Conservation (phyloP, 2,797 vertebrate genomes). For the Phaenicophaeus curvirostris region DNA sequence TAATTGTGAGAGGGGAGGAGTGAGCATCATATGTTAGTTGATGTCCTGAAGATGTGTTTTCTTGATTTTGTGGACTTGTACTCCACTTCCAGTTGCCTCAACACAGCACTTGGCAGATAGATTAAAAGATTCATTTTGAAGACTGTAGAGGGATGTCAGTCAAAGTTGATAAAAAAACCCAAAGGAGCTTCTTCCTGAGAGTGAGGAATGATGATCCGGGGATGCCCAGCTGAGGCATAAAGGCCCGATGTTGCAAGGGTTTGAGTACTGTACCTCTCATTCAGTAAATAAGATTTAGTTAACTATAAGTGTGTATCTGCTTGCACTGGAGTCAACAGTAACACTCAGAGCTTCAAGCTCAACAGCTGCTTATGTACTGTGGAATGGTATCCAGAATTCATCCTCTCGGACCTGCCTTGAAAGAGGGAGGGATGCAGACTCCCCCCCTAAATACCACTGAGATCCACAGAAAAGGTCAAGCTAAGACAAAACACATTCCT, state of each 20-base stretch:
- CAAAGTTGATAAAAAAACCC: not conserved
- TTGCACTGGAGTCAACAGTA: not conserved
- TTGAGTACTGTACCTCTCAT: not conserved
- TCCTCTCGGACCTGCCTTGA: not conserved
- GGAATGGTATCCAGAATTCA: not conserved
- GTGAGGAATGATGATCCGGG: not conserved
- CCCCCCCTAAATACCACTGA: not conserved
- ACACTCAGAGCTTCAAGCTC: not conserved
- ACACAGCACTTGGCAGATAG: not conserved
- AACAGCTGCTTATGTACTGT: not conserved
- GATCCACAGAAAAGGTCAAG: not conserved
- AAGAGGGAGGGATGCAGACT: not conserved
- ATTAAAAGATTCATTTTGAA: not conserved
- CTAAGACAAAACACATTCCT: slow-evolving; percentile 33
- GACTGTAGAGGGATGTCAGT: not conserved
- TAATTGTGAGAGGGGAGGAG: not conserved
- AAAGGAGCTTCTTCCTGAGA: not conserved
- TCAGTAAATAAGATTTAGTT: not conserved
- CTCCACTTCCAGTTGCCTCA: not conserved
- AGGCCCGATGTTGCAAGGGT: not conserved
- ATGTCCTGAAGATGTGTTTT: not conserved
- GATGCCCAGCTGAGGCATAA: not conserved
- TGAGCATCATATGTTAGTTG: not conserved
- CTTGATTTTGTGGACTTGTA: not conserved
- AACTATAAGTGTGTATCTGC: not conserved